A percentile compares a stretch with the other conserved stretches of the same genome.
These are phyloP conservation scores for Cyanoderma ruficeps DNA, from an alignment of 2,113 vertebrate species.

Conservation along the genomic window DNA sequence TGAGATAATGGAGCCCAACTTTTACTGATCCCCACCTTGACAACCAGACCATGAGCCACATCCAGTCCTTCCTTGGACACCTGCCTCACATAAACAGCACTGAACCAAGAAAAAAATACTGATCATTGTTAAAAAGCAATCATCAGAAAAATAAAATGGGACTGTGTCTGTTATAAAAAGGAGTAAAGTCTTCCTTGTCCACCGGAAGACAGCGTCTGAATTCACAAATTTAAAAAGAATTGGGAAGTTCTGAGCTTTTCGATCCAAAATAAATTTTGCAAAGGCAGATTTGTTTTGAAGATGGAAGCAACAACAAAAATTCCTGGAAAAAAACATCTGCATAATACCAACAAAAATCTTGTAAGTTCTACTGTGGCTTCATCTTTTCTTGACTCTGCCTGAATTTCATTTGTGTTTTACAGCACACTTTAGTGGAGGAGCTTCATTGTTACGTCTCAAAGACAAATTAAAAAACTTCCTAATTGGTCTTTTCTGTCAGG, in stretches of 20 bases:
- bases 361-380: background rate
- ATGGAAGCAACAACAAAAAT: background rate
- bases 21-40: background rate
- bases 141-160: background rate
- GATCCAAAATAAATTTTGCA: background rate
- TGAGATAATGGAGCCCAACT: background rate
- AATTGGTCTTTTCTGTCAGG: background rate
- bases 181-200: background rate
- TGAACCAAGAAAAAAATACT: background rate
- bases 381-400: background rate
- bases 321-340: background rate
- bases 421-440: background rate
- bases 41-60: background rate
- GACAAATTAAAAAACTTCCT: background rate
- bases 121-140: background rate
- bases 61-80: background rate
- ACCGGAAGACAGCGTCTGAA: background rate
- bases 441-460: background rate
- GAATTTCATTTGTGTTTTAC: background rate
- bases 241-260: rapidly evolving
- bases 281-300: background rate
- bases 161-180: background rate
- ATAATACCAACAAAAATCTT: background rate
- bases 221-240: background rate
- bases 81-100: background rate